Conservation (phyloP, 2,797 vertebrate species). For the Chelonia mydas region DNA sequence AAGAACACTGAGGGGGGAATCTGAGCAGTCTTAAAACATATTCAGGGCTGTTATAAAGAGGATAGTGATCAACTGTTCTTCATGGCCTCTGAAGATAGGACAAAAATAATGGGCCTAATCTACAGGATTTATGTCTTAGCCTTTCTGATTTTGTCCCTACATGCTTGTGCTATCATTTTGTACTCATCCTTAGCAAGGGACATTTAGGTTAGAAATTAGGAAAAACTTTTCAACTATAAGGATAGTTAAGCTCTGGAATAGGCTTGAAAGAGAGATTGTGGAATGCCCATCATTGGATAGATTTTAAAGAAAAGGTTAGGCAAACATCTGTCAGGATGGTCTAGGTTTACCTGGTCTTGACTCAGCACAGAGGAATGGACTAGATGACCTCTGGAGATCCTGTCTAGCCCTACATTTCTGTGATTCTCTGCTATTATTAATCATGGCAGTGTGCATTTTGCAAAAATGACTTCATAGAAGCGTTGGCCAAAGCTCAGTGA, state of each 20-base stretch:
- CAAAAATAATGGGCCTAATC: background rate
- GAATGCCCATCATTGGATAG: background rate
- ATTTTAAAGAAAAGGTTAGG: background rate
- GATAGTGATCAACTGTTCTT: no score
- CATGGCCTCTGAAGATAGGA: no score
- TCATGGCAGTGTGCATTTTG: background rate
- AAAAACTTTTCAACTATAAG: background rate
- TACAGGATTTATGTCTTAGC: background rate
- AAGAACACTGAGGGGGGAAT: no score
- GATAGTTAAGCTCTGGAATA: background rate
- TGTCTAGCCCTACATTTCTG: background rate
- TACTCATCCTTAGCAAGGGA: background rate
- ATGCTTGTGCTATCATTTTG: background rate
- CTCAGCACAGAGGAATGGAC: background rate
- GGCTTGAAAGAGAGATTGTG: background rate
- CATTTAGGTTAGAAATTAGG: background rate
- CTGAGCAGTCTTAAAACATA: no score
- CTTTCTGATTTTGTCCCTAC: background rate
- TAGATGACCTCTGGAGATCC: background rate
- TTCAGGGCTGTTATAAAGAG: no score
- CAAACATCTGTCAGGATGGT: background rate
- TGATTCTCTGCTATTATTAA: background rate
- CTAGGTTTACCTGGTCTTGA: background rate
- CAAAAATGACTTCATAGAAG: background rate
- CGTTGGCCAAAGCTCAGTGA: fast-evolving